These are phyloP conservation scores for Acromyrmex echinatior DNA, from an alignment of 1,140 invertebrate species.

Conservation along the genomic window DNA sequence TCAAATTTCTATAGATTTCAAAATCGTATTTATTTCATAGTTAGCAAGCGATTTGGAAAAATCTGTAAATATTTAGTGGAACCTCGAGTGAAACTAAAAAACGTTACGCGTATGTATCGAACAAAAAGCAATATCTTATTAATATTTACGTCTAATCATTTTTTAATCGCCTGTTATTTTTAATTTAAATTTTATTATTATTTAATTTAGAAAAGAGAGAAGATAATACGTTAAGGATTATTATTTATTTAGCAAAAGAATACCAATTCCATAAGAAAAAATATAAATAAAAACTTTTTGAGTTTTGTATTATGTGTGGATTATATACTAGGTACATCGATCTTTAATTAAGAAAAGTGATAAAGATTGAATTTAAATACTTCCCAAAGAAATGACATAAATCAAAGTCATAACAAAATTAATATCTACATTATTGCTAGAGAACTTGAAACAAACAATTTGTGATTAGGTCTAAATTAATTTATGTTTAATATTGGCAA, in stretches of 20 bases:
- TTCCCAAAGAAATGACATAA: no score
- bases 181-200: background rate
- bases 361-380: no score
- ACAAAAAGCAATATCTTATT: background rate
- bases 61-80: slow-evolving; percentile 18
- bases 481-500: no score
- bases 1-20: background rate
- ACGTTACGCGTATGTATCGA: background rate
- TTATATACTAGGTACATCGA: no score
- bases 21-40: slow-evolving; percentile 7
- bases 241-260: background rate
- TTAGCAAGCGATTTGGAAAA: background rate
- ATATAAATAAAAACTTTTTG: no score
- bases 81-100: background rate
- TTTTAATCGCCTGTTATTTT: background rate
- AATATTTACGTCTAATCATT: background rate
- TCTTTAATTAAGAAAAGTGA: no score
- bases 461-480: no score
- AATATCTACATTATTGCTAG: no score
- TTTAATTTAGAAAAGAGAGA: background rate
- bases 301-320: no score
- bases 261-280: no score
- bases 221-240: background rate
- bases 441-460: no score
- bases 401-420: no score